These are phyloP conservation scores for Tiliqua scincoides DNA, from an alignment of 2,113 vertebrate species.

Conservation along the genomic window DNA sequence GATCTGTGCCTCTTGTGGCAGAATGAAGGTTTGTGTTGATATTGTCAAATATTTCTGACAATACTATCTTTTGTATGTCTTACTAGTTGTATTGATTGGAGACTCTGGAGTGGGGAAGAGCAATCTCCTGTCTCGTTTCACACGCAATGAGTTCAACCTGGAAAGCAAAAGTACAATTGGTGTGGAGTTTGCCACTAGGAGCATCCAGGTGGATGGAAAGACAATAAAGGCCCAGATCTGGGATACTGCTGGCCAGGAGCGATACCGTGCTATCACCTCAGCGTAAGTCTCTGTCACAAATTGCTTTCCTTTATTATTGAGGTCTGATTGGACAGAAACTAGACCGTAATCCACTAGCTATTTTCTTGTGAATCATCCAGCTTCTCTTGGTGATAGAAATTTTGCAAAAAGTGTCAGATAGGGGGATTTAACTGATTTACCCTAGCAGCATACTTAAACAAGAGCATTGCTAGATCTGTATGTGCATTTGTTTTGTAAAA, in stretches of 20 bases:
- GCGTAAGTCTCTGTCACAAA: conserved; percentile 82
- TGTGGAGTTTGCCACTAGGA: conserved; percentile 96
- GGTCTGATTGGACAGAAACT: neutral
- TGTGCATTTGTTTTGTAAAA: neutral
- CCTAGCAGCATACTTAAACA: neutral
- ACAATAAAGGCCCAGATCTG: conserved; percentile 98
- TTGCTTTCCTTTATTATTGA: neutral
- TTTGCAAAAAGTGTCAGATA: neutral
- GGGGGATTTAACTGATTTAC: neutral
- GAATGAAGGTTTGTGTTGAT: neutral
- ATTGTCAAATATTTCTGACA: neutral
- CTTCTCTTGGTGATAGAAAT: neutral
- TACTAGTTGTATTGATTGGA: conserved; percentile 92
- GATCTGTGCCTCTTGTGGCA: neutral
- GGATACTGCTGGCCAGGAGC: conserved; percentile 96
- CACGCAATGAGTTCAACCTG: conserved; percentile 97
- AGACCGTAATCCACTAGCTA: too few relatives aligned
- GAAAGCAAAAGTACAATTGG: conserved; percentile 99
- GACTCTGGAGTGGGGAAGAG: conserved; percentile 98
- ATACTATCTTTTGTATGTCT: neutral
- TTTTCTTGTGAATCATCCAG: neutral
- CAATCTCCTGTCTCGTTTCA: conserved; percentile 96
- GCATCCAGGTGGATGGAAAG: conserved; percentile 97
- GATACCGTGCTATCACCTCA: conserved; percentile 96
- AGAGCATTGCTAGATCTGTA: too few relatives aligned